These are phyloP conservation scores for Triplophysa tibetana DNA, from an alignment of 2,113 vertebrate genomes.

Conservation along the genomic window DNA sequence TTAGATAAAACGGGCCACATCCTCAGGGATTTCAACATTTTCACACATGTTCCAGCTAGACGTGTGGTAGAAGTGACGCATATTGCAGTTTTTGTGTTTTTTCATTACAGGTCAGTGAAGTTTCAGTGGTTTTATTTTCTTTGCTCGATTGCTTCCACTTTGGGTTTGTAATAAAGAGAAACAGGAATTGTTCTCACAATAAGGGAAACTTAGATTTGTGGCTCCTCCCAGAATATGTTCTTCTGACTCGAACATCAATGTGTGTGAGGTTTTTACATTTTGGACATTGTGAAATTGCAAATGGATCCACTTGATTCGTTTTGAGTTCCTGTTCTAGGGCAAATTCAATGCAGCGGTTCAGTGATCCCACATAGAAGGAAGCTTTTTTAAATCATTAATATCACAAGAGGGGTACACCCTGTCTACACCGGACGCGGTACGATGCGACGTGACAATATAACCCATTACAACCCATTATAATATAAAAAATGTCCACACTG, in stretches of 20 bases:
- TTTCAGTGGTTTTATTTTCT: background rate
- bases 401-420: background rate
- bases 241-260: background rate
- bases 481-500: too few relatives aligned
- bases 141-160: background rate
- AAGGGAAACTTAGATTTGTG: conserved; percentile 22
- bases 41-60: background rate
- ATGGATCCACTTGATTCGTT: background rate
- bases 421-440: background rate
- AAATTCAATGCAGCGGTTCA: background rate
- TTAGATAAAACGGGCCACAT: conserved; percentile 29
- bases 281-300: conserved; percentile 24
- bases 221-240: background rate
- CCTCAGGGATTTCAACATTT: conserved; percentile 25
- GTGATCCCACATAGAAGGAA: background rate
- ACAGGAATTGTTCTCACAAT: conserved; percentile 35
- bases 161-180: conserved; percentile 24
- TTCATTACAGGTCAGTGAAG: background rate
- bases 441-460: too few relatives aligned
- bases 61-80: background rate
- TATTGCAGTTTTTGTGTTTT: background rate
- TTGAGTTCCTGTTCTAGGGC: conserved; percentile 22
- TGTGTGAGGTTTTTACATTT: conserved; percentile 25
- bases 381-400: background rate
- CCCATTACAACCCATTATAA: too few relatives aligned